Evolutionary conservation across 2,888 invertebrate genomes (phyloP), one percentile per base, ranked within the genome.

Genomic region (Catotricha subobsoleta): DNA sequence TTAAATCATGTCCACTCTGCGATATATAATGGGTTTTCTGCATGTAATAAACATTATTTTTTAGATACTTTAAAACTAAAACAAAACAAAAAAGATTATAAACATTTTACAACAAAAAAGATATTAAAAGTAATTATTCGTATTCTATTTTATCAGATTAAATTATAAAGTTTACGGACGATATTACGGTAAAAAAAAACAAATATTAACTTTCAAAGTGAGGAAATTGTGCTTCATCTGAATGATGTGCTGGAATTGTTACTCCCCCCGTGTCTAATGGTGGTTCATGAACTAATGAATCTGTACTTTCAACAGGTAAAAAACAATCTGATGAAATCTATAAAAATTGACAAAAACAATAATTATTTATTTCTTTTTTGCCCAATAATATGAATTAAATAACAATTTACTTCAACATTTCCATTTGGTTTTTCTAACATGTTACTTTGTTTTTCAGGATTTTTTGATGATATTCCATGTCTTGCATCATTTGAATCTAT

Each of bases 221-320:
- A 12, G 59, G 59, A 48, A 59, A 59, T 43, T 59, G 59, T 8
- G 59, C 58, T 35, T 60, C 59, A 41, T 60, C 59, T 1, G 59
- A 55, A 31, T 55, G 56, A 10, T 39, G n/a, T 8, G 58, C 59
- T 2, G 59, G 59, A 48, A 60, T 60, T 3, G 60, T 60, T 0
- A 60, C 59, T 3, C 60, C 60, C 12, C 60, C 60, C 2, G 58
- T 59, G 36, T 59, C 59, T 3, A 59, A 50, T 16, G 58, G 52
- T 2, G 56, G 57, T 16, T 59, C 58, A 45, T 58, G 59, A 5
- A 55, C 55, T 41, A 60, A 46, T 1, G 60, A 60, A 46, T 60
- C 59, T 1, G 57, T 52, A 44, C 59, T 59, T 43, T 59, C 59
- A 38, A 59, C 42, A 1, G 58, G 58, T 41, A 59, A 44, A 42